Base-by-base conservation (phyloP, 2,888 invertebrate genomes). In the Cephus rjabovi region DNA sequence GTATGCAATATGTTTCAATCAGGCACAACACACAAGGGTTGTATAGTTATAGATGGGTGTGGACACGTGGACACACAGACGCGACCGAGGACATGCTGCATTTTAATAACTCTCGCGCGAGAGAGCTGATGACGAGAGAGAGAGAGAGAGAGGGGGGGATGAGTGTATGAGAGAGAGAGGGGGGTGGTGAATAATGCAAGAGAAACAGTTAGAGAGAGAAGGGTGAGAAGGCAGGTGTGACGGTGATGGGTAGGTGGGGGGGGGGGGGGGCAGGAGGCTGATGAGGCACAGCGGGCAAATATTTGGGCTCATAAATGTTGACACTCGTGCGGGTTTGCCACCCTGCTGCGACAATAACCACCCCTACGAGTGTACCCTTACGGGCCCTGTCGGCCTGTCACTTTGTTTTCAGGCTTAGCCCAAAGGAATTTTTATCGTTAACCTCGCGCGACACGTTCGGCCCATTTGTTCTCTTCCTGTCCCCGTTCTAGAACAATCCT, bases 281-380 rank as follows among this genome's bases (percentile, higher is more conserved):
- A 77, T 77, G 77, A 77, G 77, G 69, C 75, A 77, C 56, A 74
- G 70, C 75, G 35, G 77, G 77, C 34, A 77, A 77, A 77, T 75
- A 77, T 77, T 77, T 77, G 75, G 71, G 75, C 75, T 77, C 77
- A 77, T 77, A 77, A 77, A 77, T 77, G 77, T 77, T 77, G 75
- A 77, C 77, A 75, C 73, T 77, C 33, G 76, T 71, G 34, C 34
- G 40, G 75, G 70, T 75, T 35, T 76, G 34, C 70, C 69, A 70
- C 35, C 71, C 75, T 70, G 69, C 23, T 75, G 74, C 56, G 77
- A 75, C 77, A 77, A 77, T 77, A 74, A 23, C 77, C 69, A 23
- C 34, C 11, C 34, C 31, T 74, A 69, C 35, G 12, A 23, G n/a
- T 56, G 56, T 33, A 23, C 34, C 11, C 68, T 31, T 74, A 56